phyloP scores from a whole-genome alignment of 2,888 invertebrate genomes.

The Protula sp. region DNA sequence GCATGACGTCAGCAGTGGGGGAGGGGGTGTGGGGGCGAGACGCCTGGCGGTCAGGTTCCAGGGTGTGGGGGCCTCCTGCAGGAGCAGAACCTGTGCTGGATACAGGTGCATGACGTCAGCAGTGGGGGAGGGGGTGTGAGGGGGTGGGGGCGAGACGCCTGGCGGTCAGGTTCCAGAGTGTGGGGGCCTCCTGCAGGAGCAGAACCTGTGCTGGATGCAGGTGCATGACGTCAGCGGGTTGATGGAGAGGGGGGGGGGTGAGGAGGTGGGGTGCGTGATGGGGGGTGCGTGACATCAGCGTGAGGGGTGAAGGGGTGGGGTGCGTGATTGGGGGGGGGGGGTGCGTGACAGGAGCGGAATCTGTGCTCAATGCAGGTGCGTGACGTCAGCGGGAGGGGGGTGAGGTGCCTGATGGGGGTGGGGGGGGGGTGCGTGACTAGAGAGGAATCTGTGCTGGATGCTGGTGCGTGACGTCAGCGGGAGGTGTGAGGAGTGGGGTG shows the following conservation, averaged over 20 bases:
- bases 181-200: slow-evolving; percentile 51
- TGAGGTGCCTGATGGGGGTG: slow-evolving; percentile 63
- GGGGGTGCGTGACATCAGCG: slow-evolving; percentile 94
- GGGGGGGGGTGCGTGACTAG: slow-evolving; percentile 51
- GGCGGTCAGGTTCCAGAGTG: no score
- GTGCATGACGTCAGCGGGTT: no score
- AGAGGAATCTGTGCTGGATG: slow-evolving; percentile 57
- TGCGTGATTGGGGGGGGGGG: slow-evolving; percentile 61
- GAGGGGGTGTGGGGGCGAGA: no score
- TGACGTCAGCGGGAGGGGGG: no score
- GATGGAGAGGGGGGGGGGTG: no score
- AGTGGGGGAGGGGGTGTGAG: no score
- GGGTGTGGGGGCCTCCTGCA: slow-evolving; percentile 47
- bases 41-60: slow-evolving; percentile 62
- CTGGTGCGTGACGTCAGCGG: slow-evolving; percentile 50
- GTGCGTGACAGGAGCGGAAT: slow-evolving; percentile 55
- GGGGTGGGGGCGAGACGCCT: slow-evolving; percentile 56
- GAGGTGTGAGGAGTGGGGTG: no score
- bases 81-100: slow-evolving; percentile 56
- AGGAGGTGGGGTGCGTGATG: slow-evolving; percentile 60
- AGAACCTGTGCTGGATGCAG: slow-evolving; percentile 57
- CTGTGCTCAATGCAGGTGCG: slow-evolving; percentile 56
- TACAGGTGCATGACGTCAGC: slow-evolving; percentile 52
- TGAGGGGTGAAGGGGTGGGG: slow-evolving; percentile 96
- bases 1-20: no score